phyloP scores from a whole-genome alignment of 2,113 vertebrate species.

The Panthera uncia region DNA sequence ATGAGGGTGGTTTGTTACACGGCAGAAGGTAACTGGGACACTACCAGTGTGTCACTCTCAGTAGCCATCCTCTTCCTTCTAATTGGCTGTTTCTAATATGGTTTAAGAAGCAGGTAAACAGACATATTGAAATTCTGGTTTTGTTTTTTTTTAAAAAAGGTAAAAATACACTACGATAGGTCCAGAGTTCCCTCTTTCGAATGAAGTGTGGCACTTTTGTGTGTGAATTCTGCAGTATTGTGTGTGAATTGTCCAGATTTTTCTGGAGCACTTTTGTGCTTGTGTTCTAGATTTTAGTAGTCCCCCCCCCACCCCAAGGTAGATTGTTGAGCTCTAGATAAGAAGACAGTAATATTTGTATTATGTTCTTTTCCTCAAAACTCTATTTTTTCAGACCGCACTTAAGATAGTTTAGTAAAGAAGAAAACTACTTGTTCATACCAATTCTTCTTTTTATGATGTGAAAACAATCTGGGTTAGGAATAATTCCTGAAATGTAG shows the following conservation, averaged over 20 bases:
- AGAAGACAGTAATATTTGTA: not conserved
- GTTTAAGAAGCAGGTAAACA: not conserved
- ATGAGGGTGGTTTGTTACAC: not conserved
- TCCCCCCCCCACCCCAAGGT: not conserved
- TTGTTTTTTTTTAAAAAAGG: not conserved
- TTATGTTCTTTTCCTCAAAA: not conserved
- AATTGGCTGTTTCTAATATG: not conserved
- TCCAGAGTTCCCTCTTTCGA: not conserved
- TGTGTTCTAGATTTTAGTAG: not conserved
- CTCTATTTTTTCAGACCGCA: not conserved
- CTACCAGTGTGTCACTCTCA: not conserved
- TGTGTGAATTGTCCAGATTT: slow-evolving; percentile 1
- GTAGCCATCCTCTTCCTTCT: not conserved
- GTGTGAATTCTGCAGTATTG: not conserved
- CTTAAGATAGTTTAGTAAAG: not conserved
- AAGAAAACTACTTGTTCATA: not conserved
- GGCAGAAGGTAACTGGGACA: not conserved
- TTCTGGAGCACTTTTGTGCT: not conserved
- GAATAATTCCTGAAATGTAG: slow-evolving; percentile 1
- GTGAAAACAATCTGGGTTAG: not conserved
- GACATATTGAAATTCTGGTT: not conserved
- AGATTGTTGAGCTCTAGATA: not conserved
- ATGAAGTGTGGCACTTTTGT: not conserved
- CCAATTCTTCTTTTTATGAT: not conserved
- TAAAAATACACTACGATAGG: not conserved